These are phyloP conservation scores for Phainopepla nitens DNA, from an alignment of 2,113 vertebrate species.

Conservation along the genomic window DNA sequence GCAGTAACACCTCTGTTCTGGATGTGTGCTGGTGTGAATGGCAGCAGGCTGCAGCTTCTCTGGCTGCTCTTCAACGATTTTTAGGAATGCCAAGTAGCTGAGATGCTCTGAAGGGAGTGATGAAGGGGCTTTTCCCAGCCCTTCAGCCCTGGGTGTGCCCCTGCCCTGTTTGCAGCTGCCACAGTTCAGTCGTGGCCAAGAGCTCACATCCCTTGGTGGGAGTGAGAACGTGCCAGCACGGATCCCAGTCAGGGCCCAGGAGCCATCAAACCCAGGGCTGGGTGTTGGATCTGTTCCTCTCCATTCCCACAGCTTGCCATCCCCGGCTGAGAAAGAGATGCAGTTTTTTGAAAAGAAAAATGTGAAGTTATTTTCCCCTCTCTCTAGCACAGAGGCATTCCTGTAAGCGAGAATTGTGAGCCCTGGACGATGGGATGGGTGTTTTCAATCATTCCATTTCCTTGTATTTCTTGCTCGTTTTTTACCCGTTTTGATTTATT, in stretches of 20 bases:
- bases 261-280: neutral
- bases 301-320: neutral
- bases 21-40: accelerated
- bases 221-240: accelerated
- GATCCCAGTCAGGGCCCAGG: neutral
- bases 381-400: neutral
- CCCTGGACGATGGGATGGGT: neutral
- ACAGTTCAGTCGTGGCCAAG: neutral
- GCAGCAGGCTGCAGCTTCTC: neutral
- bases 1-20: neutral
- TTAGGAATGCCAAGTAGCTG: accelerated
- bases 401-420: neutral
- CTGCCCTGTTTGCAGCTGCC: neutral
- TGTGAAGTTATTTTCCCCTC: neutral
- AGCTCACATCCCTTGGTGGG: neutral
- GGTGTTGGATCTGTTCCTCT: neutral
- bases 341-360: neutral
- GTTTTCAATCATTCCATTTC: constrained; percentile 39
- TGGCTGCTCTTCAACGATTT: neutral
- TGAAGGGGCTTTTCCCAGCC: neutral
- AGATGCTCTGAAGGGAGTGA: neutral
- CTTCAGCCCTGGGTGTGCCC: accelerated
- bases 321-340: neutral
- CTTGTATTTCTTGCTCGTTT: constrained; percentile 19
- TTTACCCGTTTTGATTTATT: constrained; percentile 31